Base-by-base conservation (phyloP, 2,888 invertebrate genomes). In the Biston betularia region DNA sequence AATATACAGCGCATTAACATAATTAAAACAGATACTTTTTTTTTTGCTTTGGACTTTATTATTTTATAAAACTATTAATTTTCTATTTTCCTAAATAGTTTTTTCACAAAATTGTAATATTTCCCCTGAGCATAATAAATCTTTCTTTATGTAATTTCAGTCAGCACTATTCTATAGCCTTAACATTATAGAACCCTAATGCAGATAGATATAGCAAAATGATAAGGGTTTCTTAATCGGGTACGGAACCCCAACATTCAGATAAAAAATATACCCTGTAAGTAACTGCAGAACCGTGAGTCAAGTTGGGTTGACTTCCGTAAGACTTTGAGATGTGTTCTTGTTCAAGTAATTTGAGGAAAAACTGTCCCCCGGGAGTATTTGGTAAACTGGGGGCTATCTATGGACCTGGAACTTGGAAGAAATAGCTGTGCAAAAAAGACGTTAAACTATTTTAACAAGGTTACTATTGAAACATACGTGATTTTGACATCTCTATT, bases 291-390 rank as follows among this genome's bases (percentile, higher is more conserved):
- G 6, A 15, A 10, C 15, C 34, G 11, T 35, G n/a, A 56, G 46
- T 57, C 6, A 58, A 40, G 48, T 58, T 58, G 15, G 48, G 59
- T 24, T 33, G 55, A 56, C 55, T 44, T 48, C 38, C 24, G 59
- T 42, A 49, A 59, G 56, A 35, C 55, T 45, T 45, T 45, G 45
- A 56, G 56, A 44, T 34, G 45, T 42, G 54, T 33, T 44, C 54
- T 40, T 12, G 14, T 50, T 45, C 34, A 42, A 62, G 62, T 55
- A 42, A 62, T 55, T 62, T 48, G 49, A 49, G 33, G 54, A 53
- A 62, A 62, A 62, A 48, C 55, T 48, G 49, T 14, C 62, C 62
- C 40, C 3, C 0, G 55, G 55, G 62, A 40, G 35, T 9, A 35
- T 62, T 9, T 8, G 42, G 48, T 33, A 49, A 48, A 54, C 38